These are phyloP conservation scores for Beris chalybata DNA, from an alignment of 2,888 invertebrate species.

Conservation along the genomic window DNA sequence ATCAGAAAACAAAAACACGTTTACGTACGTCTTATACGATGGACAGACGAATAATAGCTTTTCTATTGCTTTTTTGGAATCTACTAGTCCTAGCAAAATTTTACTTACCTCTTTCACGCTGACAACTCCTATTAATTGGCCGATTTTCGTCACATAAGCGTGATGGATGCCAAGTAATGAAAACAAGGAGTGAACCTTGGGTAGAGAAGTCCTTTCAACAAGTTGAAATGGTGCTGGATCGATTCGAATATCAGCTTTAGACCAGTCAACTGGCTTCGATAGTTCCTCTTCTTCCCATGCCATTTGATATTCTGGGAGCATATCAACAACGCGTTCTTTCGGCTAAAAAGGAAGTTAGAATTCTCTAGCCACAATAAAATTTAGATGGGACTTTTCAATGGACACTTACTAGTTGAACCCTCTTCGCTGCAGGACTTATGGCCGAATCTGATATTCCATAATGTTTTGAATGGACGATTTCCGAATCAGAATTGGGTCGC, in stretches of 20 bases:
- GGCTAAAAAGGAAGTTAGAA: constrained; percentile 60
- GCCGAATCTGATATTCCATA: constrained; percentile 56
- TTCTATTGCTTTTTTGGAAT: too few relatives aligned
- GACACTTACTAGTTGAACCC: constrained; percentile 79
- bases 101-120: constrained; percentile 83
- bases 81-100: too few relatives aligned
- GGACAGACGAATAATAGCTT: too few relatives aligned
- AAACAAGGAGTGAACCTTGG: constrained; percentile 96
- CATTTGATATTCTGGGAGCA: constrained; percentile 90
- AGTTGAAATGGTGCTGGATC: constrained; percentile 98
- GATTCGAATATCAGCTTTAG: constrained; percentile 65
- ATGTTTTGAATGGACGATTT: constrained; percentile 53
- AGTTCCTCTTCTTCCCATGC: constrained; percentile 93
- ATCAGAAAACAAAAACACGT: too few relatives aligned
- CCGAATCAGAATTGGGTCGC: constrained; percentile 65
- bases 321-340: constrained; percentile 85
- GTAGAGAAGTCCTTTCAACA: constrained; percentile 88
- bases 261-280: constrained; percentile 76
- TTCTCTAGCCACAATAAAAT: constrained; percentile 26
- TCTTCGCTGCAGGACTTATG: constrained; percentile 76
- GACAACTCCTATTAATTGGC: constrained; percentile 91
- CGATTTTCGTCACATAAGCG: constrained; percentile 98
- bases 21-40: too few relatives aligned
- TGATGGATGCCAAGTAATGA: constrained; percentile 97
- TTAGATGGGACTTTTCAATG: too few relatives aligned